These are phyloP conservation scores for Latrodectus geometricus DNA, from an alignment of 1,140 invertebrate species.

Conservation along the genomic window DNA sequence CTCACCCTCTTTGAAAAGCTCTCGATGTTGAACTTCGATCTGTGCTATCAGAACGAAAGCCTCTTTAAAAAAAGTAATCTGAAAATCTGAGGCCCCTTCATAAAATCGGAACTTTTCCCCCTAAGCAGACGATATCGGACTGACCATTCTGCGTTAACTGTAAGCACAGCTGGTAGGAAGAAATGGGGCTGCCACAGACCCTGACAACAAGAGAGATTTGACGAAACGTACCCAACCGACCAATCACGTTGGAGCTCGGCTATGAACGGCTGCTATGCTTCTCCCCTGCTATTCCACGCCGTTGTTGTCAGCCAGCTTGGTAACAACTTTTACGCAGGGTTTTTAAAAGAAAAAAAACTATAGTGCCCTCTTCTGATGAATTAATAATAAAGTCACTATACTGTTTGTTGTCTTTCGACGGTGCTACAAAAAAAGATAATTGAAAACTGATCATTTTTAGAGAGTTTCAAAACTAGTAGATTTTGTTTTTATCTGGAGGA, in stretches of 20 bases:
- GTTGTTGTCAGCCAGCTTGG: slow-evolving; percentile 29
- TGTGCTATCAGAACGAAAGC: neutral
- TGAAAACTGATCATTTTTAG: no score
- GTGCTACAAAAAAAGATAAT: no score
- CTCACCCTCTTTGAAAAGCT: neutral
- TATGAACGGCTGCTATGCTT: slow-evolving; percentile 31
- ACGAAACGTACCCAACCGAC: slow-evolving; percentile 7
- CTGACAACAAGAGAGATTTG: slow-evolving; percentile 56
- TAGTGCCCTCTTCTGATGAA: no score
- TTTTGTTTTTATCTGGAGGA: no score
- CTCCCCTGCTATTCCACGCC: slow-evolving; percentile 11
- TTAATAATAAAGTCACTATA: no score
- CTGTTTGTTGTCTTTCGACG: no score
- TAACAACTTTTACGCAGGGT: slow-evolving; percentile 20
- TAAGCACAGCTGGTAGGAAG: slow-evolving; percentile 47
- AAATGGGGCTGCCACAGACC: slow-evolving; percentile 34
- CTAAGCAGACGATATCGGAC: neutral
- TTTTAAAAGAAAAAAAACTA: neutral
- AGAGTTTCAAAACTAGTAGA: no score
- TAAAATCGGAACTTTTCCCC: neutral
- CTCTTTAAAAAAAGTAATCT: neutral
- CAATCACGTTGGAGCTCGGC: slow-evolving; percentile 33
- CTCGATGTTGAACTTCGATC: neutral
- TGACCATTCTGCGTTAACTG: neutral
- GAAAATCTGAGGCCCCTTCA: neutral